These are phyloP conservation scores for Ephydatia muelleri DNA, from an alignment of 37 sponge, comb jelly and placozoan species.

Conservation along the genomic window DNA sequence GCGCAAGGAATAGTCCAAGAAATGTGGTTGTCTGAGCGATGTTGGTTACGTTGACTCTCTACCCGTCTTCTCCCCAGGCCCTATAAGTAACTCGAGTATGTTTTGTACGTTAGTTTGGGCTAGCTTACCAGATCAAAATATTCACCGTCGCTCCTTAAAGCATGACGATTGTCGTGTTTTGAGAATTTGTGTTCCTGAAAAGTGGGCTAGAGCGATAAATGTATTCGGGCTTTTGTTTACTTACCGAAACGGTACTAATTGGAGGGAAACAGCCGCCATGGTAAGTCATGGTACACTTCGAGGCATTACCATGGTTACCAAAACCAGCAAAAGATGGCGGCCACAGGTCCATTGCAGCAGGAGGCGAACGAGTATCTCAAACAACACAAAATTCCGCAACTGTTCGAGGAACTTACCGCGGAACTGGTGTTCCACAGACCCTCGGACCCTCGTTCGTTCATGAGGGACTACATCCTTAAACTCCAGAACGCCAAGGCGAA, in stretches of 20 bases:
- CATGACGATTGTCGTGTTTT: slow-evolving; percentile 81
- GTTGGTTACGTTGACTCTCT: slow-evolving; percentile 49
- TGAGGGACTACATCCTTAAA: slow-evolving; percentile 66
- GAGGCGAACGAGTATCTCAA: slow-evolving; percentile 66
- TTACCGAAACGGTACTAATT: slow-evolving; percentile 10
- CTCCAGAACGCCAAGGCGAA: slow-evolving; percentile 63
- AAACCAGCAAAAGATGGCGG: not conserved
- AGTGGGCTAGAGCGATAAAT: not conserved
- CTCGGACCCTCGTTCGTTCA: slow-evolving; percentile 77
- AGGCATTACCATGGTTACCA: not conserved
- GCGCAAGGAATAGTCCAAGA: slow-evolving; percentile 7
- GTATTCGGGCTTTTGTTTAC: not conserved
- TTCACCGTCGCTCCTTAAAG: slow-evolving; percentile 43
- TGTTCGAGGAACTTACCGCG: slow-evolving; percentile 87
- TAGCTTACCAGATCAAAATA: slow-evolving; percentile 65
- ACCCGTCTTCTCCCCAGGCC: slow-evolving; percentile 56
- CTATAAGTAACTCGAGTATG: no score
- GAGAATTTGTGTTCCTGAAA: slow-evolving; percentile 54
- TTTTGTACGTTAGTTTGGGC: no score
- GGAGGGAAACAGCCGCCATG: not conserved
- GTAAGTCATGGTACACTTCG: not conserved
- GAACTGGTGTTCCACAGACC: slow-evolving; percentile 82
- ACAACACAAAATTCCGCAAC: slow-evolving; percentile 74
- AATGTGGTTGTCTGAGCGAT: slow-evolving; percentile 47
- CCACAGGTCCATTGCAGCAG: slow-evolving; percentile 16